Conservation (phyloP, 92 coral and sea anemone genomes). For the Muricea muricata region DNA sequence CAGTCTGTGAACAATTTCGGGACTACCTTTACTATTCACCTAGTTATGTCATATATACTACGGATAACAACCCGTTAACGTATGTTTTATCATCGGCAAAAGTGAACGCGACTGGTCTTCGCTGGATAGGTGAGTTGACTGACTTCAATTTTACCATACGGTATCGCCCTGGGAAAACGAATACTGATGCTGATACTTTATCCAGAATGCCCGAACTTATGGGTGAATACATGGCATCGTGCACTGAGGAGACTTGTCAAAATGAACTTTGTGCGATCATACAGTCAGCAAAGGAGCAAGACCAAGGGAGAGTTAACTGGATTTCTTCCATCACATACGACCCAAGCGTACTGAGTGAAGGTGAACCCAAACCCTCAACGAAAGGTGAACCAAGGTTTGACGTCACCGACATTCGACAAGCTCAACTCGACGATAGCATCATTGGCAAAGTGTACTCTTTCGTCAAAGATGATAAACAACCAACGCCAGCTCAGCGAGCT, state of each 20-base stretch:
- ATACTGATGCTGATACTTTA: slow-evolving; percentile 44
- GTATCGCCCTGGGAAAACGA: slow-evolving; percentile 28
- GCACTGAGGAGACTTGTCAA: slow-evolving; percentile 24
- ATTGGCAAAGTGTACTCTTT: background rate
- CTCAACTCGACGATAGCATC: background rate
- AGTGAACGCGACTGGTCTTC: slow-evolving; percentile 23
- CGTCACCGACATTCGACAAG: background rate
- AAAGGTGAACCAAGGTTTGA: background rate
- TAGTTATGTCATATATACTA: background rate
- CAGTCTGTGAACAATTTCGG: slow-evolving; percentile 44
- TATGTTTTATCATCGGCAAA: slow-evolving; percentile 15
- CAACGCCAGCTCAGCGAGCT: slow-evolving; percentile 16
- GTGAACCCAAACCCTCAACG: background rate
- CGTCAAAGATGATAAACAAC: background rate
- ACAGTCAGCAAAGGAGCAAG: background rate
- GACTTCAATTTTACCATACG: slow-evolving; percentile 52
- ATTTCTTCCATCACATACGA: background rate
- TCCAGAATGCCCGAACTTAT: slow-evolving; percentile 31
- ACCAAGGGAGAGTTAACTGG: background rate
- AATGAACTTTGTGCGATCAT: background rate
- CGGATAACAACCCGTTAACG: slow-evolving; percentile 39
- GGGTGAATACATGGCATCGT: slow-evolving; percentile 5
- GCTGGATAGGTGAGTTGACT: slow-evolving; percentile 47
- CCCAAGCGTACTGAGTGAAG: background rate
- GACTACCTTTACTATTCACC: slow-evolving; percentile 48